Evolutionary conservation across 35 echinoderm and acorn worm species (phyloP).

Genomic region (Apostichopus parvimensis): DNA sequence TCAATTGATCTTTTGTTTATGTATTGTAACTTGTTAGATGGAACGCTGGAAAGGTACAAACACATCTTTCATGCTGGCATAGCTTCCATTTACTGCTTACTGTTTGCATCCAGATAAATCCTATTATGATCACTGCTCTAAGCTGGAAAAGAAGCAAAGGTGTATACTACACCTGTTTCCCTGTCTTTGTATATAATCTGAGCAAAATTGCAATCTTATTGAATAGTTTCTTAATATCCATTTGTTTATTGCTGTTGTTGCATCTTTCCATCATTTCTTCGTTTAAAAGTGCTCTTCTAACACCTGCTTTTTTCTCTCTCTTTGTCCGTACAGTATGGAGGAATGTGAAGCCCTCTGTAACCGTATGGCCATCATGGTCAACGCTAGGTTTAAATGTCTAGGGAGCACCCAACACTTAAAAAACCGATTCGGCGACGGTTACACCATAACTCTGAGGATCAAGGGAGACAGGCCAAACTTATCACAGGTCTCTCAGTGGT

Average conservation of each 20-base stretch:
- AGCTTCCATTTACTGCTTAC: no score
- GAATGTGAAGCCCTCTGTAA: slow-evolving; percentile 95
- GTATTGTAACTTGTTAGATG: no score
- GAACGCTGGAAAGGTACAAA: no score
- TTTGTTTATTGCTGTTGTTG: slow-evolving; percentile 82
- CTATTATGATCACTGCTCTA: no score
- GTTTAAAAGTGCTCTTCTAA: no score
- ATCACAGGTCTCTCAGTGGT: slow-evolving; percentile 61
- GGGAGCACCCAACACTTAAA: slow-evolving; percentile 95
- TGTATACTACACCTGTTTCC: no score
- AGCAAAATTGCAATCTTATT: slow-evolving; percentile 90
- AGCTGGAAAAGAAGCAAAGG: no score
- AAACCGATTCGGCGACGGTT: slow-evolving; percentile 95
- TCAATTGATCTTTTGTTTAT: no score
- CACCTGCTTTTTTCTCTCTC: no score
- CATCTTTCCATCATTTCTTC: no score
- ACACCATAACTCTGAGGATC: slow-evolving; percentile 83
- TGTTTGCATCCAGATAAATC: no score
- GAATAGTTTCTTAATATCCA: slow-evolving; percentile 27
- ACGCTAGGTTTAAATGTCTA: slow-evolving; percentile 83
- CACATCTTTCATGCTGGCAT: no score
- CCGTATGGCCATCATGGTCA: slow-evolving; percentile 94
- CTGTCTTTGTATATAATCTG: slow-evolving; percentile 37
- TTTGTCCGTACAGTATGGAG: slow-evolving; percentile 66
- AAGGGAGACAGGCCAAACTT: slow-evolving; percentile 74